Evolutionary conservation across 2,797 vertebrate genomes (phyloP).

Genomic region (Pipistrellus pipistrellus): DNA sequence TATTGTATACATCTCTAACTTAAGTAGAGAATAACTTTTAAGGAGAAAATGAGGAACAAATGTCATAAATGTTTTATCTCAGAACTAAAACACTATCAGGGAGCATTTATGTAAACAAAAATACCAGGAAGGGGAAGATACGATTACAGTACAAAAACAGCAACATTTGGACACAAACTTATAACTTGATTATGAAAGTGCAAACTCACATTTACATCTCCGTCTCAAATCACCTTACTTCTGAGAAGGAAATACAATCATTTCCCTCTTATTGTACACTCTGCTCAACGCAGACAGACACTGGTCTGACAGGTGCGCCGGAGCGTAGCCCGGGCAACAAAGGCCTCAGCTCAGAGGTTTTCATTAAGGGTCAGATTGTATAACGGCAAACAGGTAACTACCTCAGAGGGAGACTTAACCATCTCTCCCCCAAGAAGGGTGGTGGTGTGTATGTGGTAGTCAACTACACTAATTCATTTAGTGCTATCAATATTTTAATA

Average conservation of each 20-base stretch:
- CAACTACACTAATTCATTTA: slow-evolving; percentile 55
- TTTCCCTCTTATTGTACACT: neutral
- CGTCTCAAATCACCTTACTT: neutral
- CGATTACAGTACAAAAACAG: neutral
- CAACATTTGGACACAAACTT: neutral
- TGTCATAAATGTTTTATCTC: neutral
- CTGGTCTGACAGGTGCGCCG: neutral
- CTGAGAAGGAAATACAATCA: neutral
- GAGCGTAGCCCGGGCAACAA: neutral
- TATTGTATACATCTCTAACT: neutral
- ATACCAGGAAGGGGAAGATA: neutral
- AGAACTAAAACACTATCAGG: slow-evolving; percentile 43
- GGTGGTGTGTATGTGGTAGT: no score
- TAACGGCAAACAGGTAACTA: neutral
- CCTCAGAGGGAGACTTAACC: neutral
- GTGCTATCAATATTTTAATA: slow-evolving; percentile 14
- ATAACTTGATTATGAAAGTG: neutral
- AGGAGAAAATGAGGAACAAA: slow-evolving; percentile 30
- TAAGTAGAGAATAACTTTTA: slow-evolving; percentile 38
- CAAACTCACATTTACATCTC: neutral
- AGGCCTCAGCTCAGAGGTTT: neutral
- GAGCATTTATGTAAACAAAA: slow-evolving; percentile 34
- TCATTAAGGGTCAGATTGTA: neutral
- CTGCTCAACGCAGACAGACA: neutral
- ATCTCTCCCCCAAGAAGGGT: neutral